Evolutionary conservation across 2,797 vertebrate genomes (phyloP), one percentile per base, ranked within the genome.

Genomic region (Sebastes itinus): DNA sequence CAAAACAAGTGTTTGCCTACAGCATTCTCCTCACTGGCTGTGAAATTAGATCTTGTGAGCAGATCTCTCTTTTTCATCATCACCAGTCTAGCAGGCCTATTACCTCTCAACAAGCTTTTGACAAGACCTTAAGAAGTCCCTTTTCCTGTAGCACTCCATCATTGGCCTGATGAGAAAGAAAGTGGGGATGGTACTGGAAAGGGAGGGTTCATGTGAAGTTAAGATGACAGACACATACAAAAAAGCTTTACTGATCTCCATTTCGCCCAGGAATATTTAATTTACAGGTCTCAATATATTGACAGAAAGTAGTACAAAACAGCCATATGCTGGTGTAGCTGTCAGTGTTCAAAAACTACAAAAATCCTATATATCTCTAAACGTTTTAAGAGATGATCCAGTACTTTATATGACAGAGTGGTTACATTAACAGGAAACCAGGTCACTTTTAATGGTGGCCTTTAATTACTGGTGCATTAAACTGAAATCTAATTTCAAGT

Each of bases 21-120:
- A 88, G 88, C 85, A 73, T 71, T 85, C 66, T 35, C 61, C 64
- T 85, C 86, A 74, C 46, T 65, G 46, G 78, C 63, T 82, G 75
- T 82, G 82, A 83, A 89, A 92, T 88, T 76, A 90, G 76, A 88
- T 87, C 55, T 71, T 91, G 86, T 68, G 87, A 90, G 73, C 71
- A 88, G 85, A 87, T 84, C 75, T 86, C 49, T 91, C 77, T 88
- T 90, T 89, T 74, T 85, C 87, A 86, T 88, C 83, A 82, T 87
- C 82, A 75, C 56, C 30, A 62, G 71, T 75, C 65, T 18, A 81
- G 75, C 71, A 54, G 74, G 46, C 70, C 75, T 76, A 72, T 90
- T 85, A 88, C 75, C 78, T 78, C 70, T 91, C 87, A 89, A 88
- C 83, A 86, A 81, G 87, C 70, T 72, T 84, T 75, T 72, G 80